A percentile compares a stretch with the other conserved stretches of the same genome.
Evolutionary conservation across 2,113 vertebrate species (phyloP).

Genomic region (Ia io): DNA sequence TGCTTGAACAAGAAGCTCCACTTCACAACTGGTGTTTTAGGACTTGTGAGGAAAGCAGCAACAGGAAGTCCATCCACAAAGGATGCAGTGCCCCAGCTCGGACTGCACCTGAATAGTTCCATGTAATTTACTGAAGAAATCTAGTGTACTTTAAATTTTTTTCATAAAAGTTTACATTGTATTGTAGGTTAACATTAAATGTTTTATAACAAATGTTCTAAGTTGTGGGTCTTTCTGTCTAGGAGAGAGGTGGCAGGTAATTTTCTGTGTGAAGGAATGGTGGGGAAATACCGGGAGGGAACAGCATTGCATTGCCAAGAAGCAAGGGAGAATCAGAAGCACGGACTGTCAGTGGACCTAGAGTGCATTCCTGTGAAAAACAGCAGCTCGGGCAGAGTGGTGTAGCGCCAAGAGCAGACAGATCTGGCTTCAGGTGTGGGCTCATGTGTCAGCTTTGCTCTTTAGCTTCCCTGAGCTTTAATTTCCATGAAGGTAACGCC

Average conservation of each 20-base stretch:
- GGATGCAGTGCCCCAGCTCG: conserved; percentile 53
- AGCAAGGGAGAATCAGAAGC: not conserved
- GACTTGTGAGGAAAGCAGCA: conserved; percentile 9
- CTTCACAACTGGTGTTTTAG: not conserved
- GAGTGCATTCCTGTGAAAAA: not conserved
- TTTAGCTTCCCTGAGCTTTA: not conserved
- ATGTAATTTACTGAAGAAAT: conserved; percentile 63
- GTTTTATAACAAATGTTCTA: conserved; percentile 70
- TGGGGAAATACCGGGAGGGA: not conserved
- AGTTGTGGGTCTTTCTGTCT: conserved; percentile 63
- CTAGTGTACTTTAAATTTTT: conserved; percentile 77
- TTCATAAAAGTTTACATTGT: conserved; percentile 80
- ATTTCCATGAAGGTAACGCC: not conserved
- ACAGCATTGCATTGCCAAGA: not conserved
- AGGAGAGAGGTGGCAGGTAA: not conserved
- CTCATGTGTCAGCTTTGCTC: not conserved
- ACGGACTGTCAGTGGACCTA: not conserved
- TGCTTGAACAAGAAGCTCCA: conserved; percentile 50
- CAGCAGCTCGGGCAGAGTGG: not conserved
- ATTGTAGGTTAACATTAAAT: conserved; percentile 80
- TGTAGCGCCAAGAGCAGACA: not conserved
- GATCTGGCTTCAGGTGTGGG: not conserved
- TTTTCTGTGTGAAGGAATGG: not conserved
- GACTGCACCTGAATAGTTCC: conserved; percentile 59
- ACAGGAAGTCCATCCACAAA: conserved; percentile 35